Evolutionary conservation across 2,888 invertebrate species (phyloP).

Genomic region (Tortricodes alternella): DNA sequence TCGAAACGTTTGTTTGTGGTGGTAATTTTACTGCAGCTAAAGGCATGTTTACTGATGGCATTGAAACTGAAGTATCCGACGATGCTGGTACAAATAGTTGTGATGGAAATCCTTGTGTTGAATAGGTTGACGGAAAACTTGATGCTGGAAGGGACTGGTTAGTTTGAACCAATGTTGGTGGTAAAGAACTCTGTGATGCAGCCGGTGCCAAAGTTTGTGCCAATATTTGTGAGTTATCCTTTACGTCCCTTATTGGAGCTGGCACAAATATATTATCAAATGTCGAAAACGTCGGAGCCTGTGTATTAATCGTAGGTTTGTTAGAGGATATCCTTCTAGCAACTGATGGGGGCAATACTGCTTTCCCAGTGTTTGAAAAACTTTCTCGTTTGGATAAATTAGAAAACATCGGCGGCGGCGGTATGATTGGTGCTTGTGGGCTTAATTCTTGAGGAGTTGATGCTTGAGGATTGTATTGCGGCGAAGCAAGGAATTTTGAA

Average conservation of each 20-base stretch:
- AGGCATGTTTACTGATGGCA: neutral
- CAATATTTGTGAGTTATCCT: neutral
- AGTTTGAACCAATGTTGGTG: neutral
- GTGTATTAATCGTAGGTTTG: constrained; percentile 59
- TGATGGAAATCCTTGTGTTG: neutral
- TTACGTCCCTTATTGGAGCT: constrained; percentile 33
- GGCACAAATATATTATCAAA: constrained; percentile 63
- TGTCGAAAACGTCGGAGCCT: constrained; percentile 38
- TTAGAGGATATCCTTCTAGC: constrained; percentile 66
- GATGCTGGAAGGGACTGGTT: neutral
- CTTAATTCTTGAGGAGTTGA: constrained; percentile 1
- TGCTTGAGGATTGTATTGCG: too few relatives aligned
- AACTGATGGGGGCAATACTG: constrained; percentile 70
- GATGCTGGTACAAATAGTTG: neutral
- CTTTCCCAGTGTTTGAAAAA: constrained; percentile 47
- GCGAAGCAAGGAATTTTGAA: neutral
- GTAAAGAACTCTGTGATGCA: neutral
- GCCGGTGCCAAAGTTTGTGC: neutral
- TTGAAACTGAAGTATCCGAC: neutral
- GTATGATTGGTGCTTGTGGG: constrained; percentile 51
- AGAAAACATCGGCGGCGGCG: constrained; percentile 74
- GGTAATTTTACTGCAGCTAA: neutral
- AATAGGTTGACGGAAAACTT: neutral
- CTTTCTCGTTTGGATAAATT: constrained; percentile 47
- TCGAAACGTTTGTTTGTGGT: constrained; percentile 4